These are phyloP conservation scores for Nomada hirtipes DNA, from an alignment of 2,888 invertebrate genomes.

Conservation along the genomic window DNA sequence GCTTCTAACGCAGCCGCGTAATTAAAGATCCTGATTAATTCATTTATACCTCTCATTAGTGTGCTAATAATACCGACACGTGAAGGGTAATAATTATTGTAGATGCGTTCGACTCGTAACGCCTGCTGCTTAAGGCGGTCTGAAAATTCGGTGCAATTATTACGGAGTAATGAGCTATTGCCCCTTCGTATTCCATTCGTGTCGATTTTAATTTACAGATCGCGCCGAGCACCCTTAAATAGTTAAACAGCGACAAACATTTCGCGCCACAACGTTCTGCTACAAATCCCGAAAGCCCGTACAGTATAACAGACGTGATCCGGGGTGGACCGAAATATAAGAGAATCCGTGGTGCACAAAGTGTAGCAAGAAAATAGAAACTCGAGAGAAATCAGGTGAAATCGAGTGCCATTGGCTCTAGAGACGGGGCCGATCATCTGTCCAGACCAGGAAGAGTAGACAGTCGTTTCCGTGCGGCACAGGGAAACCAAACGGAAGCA, in stretches of 20 bases:
- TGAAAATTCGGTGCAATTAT: slow-evolving; percentile 6
- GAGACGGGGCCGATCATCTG: slow-evolving; percentile 17
- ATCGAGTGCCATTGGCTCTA: slow-evolving; percentile 33
- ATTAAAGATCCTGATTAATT: slow-evolving; percentile 45
- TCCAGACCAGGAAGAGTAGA: neutral
- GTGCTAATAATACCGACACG: slow-evolving; percentile 48
- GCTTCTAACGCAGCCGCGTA: slow-evolving; percentile 13
- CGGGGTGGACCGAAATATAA: too few species aligned
- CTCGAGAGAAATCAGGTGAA: slow-evolving; percentile 47
- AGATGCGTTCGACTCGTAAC: slow-evolving; percentile 1
- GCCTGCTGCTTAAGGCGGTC: neutral
- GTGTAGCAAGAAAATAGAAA: slow-evolving; percentile 35
- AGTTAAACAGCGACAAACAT: too few species aligned
- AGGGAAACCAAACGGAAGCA: neutral
- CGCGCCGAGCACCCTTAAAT: too few species aligned
- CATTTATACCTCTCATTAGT: slow-evolving; percentile 48
- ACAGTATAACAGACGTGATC: too few species aligned
- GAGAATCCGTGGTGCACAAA: neutral
- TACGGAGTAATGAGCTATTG: neutral
- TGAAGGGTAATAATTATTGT: slow-evolving; percentile 33
- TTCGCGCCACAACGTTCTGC: too few species aligned
- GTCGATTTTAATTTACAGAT: neutral
- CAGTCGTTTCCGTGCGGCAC: slow-evolving; percentile 18
- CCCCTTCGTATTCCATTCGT: neutral
- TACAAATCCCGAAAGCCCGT: too few species aligned